A percentile compares a stretch with the other conserved stretches of the same genome.
Conservation (phyloP, 2,888 invertebrate species). For the Drosophila mercatorum region DNA sequence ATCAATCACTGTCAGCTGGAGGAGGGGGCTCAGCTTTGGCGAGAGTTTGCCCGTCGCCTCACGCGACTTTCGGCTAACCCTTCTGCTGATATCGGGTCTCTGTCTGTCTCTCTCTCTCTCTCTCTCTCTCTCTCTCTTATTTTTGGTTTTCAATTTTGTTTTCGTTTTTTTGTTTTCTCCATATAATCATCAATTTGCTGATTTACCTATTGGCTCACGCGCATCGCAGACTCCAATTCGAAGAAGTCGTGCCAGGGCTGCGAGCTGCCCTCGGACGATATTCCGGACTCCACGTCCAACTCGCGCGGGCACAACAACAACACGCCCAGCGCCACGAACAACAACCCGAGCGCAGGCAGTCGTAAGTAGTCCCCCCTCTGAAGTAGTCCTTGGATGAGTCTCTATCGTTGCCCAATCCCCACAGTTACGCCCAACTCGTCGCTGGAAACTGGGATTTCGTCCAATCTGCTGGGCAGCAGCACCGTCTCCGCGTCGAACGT, state of each 20-base stretch:
- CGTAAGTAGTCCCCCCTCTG: constrained; percentile 71
- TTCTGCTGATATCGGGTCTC: constrained; percentile 28
- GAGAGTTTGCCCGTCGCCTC: constrained; percentile 45
- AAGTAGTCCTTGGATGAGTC: background rate
- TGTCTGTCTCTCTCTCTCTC: too few species aligned
- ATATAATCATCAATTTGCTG: constrained; percentile 73
- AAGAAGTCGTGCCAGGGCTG: constrained; percentile 92
- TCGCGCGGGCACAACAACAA: constrained; percentile 91
- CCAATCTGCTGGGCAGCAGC: constrained; percentile 90
- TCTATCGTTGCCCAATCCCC: background rate
- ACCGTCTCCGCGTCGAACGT: constrained; percentile 86
- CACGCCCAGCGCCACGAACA: constrained; percentile 91
- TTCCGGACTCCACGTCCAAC: constrained; percentile 88
- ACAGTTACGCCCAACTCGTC: constrained; percentile 85
- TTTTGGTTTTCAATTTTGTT: constrained; percentile 8
- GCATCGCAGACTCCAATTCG: constrained; percentile 85
- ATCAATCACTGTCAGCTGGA: constrained; percentile 82
- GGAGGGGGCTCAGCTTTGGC: constrained; percentile 62
- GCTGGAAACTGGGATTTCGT: constrained; percentile 84
- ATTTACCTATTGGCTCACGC: constrained; percentile 52
- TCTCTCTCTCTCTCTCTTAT: background rate
- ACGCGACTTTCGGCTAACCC: constrained; percentile 40
- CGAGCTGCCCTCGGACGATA: constrained; percentile 90
- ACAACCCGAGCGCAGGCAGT: constrained; percentile 87
- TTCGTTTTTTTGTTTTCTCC: constrained; percentile 26